These are phyloP conservation scores for Holotrichia oblita DNA, from an alignment of 1,140 invertebrate species.

Conservation along the genomic window DNA sequence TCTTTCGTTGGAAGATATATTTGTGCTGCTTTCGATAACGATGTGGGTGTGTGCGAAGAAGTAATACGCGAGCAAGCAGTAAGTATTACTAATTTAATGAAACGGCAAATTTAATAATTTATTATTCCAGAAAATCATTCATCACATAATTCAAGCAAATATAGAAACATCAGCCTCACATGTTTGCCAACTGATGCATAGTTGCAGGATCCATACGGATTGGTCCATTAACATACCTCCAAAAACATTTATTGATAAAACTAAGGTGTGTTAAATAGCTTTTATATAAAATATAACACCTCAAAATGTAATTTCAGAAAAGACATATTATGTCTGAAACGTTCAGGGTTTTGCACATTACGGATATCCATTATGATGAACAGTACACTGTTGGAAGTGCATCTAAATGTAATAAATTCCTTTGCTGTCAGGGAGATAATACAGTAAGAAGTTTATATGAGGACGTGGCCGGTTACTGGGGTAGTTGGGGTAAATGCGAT, in stretches of 20 bases:
- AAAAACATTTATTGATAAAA: not conserved
- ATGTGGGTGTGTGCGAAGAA: slow-evolving; percentile 30
- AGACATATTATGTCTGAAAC: not conserved
- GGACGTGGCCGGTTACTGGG: slow-evolving; percentile 76
- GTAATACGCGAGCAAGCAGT: slow-evolving; percentile 26
- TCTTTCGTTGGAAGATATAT: not conserved
- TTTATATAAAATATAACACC: not conserved
- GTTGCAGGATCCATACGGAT: slow-evolving; percentile 20
- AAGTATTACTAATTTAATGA: not conserved
- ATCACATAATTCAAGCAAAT: slow-evolving; percentile 30
- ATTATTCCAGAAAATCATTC: slow-evolving; percentile 38
- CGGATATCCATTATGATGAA: slow-evolving; percentile 76
- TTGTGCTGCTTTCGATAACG: slow-evolving; percentile 32
- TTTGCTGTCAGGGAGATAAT: slow-evolving; percentile 72
- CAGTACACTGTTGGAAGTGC: slow-evolving; percentile 72
- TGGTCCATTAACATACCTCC: slow-evolving; percentile 10
- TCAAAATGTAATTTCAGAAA: not conserved
- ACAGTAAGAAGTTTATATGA: slow-evolving; percentile 45
- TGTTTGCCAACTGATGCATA: slow-evolving; percentile 21
- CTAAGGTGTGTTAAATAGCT: not conserved
- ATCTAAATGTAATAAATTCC: slow-evolving; percentile 75
- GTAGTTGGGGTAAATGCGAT: slow-evolving; percentile 79
- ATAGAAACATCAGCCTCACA: slow-evolving; percentile 9
- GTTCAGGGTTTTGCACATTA: slow-evolving; percentile 62
- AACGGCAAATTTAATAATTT: too few relatives aligned